phyloP scores from a whole-genome alignment of 2,888 invertebrate genomes.

The Rhaphigaster nebulosa region DNA sequence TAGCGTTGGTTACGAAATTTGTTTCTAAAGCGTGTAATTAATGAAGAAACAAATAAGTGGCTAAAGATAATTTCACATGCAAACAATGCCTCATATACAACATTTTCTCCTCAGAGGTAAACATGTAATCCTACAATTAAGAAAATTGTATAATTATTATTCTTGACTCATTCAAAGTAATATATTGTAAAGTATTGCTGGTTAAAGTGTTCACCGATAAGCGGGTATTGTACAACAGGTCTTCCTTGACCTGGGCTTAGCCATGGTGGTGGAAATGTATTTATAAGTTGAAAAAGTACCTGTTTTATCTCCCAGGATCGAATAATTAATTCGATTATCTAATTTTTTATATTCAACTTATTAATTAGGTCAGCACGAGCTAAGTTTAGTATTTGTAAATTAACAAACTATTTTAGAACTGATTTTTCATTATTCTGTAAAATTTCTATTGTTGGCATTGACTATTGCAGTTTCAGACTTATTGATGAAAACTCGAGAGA shows the following conservation, averaged over 20 bases:
- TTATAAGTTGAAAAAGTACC: background rate
- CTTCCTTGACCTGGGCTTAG: slow-evolving; percentile 8
- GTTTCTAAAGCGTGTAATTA: background rate
- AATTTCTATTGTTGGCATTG: too few relatives aligned
- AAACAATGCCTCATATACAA: background rate
- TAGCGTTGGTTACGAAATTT: background rate
- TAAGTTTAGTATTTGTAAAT: too few relatives aligned
- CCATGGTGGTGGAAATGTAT: background rate
- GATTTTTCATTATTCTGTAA: too few relatives aligned
- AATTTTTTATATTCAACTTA: too few relatives aligned
- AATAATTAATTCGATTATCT: too few relatives aligned
- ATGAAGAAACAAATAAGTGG: background rate
- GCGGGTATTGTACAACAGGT: slow-evolving; percentile 4
- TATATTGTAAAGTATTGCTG: background rate
- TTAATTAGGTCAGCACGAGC: too few relatives aligned
- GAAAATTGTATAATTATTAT: slow-evolving; percentile 1
- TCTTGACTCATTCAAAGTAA: background rate
- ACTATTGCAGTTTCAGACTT: too few relatives aligned
- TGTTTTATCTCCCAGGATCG: background rate
- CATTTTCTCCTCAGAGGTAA: background rate
- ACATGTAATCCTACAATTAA: slow-evolving; percentile 12
- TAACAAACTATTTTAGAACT: too few relatives aligned
- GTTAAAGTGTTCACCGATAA: background rate
- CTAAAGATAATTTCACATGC: background rate
- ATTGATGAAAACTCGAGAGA: too few relatives aligned